phyloP scores from a whole-genome alignment of 2,888 invertebrate species.

The Gnatocerus cornutus region DNA sequence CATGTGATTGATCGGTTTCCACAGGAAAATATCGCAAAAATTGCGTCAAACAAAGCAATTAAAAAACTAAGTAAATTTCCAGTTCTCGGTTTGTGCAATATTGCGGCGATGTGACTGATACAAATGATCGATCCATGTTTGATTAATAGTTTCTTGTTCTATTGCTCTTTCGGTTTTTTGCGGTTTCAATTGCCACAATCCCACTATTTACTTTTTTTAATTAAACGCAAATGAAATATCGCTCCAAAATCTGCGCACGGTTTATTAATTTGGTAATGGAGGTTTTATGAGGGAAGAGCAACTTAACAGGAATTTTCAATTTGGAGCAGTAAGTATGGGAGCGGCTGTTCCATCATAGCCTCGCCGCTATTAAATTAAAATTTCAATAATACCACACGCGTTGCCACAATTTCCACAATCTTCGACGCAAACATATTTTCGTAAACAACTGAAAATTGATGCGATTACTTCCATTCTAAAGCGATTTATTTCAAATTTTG shows the following conservation, averaged over 20 bases:
- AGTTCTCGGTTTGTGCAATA: constrained; percentile 26
- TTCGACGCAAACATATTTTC: constrained; percentile 37
- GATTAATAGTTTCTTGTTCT: constrained; percentile 27
- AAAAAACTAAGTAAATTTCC: constrained; percentile 25
- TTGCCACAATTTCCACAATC: neutral
- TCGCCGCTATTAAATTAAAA: constrained; percentile 54
- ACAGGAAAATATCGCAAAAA: constrained; percentile 39
- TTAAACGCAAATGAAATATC: constrained; percentile 6
- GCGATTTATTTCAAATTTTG: too few relatives aligned
- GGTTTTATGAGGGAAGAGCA: constrained; percentile 65
- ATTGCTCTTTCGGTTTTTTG: neutral
- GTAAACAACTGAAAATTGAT: too few relatives aligned
- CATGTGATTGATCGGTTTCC: constrained; percentile 58
- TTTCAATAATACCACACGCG: constrained; percentile 51
- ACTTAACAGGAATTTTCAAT: constrained; percentile 68
- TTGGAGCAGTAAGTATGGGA: constrained; percentile 60
- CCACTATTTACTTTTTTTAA: constrained; percentile 4
- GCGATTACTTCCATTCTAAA: too few relatives aligned
- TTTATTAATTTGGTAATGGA: constrained; percentile 68
- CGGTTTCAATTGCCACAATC: constrained; percentile 1
- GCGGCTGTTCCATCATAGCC: constrained; percentile 57
- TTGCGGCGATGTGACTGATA: constrained; percentile 31
- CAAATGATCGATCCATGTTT: constrained; percentile 36
- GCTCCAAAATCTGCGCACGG: constrained; percentile 37
- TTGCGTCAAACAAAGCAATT: neutral